phyloP scores from a whole-genome alignment of 1,140 invertebrate genomes.

The Sogatella furcifera region DNA sequence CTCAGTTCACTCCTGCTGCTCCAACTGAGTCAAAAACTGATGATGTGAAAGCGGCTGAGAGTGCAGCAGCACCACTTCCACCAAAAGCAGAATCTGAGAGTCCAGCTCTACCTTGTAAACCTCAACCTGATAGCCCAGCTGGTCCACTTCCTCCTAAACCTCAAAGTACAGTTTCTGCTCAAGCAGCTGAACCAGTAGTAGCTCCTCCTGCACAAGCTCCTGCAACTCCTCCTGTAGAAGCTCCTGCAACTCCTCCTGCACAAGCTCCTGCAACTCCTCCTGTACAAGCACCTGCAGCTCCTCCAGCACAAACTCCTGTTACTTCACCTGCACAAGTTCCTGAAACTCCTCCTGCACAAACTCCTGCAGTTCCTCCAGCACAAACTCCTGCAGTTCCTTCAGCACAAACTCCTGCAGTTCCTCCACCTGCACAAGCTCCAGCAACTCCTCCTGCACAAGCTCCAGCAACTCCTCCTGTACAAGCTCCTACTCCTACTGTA shows the following conservation, averaged over 20 bases:
- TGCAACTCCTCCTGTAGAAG: background rate
- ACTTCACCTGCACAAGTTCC: conserved; percentile 3
- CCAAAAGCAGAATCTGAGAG: background rate
- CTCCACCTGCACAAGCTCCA: too few relatives aligned
- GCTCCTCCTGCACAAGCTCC: too few relatives aligned
- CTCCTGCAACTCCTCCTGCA: conserved; percentile 18
- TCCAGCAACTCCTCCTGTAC: conserved; percentile 13
- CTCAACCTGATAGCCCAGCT: conserved; percentile 16
- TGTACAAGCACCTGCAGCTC: background rate
- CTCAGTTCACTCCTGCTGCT: background rate
- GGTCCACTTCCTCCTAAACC: conserved; percentile 8
- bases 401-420: conserved; percentile 1
- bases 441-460: background rate
- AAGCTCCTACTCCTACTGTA: background rate
- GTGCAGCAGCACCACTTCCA: conserved; percentile 2
- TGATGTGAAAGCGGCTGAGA: background rate
- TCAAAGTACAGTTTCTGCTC: background rate
- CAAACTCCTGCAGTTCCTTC: background rate
- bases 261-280: conserved; percentile 9
- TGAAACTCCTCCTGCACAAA: conserved; percentile 17
- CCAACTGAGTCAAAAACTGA: conserved; percentile 2
- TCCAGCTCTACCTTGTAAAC: conserved; percentile 14
- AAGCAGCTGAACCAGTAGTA: too few relatives aligned
- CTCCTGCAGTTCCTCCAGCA: conserved; percentile 2
- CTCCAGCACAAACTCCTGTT: background rate